phyloP scores from a whole-genome alignment of 2,888 invertebrate species.

The Idaea biselata region DNA sequence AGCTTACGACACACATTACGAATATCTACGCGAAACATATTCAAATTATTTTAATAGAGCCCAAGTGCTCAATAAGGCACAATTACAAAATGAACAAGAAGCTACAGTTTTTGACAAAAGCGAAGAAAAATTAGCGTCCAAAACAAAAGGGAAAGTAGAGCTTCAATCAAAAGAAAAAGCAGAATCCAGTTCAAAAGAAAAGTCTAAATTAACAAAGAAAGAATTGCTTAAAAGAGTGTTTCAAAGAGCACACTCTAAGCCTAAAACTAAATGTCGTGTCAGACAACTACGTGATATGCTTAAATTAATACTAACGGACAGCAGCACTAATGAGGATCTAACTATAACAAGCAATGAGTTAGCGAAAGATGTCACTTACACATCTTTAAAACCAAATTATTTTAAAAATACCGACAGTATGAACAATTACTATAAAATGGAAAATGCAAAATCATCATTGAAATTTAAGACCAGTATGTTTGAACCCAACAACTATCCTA shows the following conservation, averaged over 20 bases:
- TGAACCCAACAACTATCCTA: constrained; percentile 31
- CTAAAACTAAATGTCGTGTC: constrained; percentile 42
- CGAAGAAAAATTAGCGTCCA: not conserved
- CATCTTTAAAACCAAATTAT: constrained; percentile 44
- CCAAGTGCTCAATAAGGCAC: not conserved
- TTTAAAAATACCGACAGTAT: constrained; percentile 49
- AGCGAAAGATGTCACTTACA: constrained; percentile 42
- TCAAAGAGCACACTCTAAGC: constrained; percentile 41
- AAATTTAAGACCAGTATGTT: constrained; percentile 21
- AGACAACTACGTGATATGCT: constrained; percentile 46
- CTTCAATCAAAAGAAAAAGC: not conserved
- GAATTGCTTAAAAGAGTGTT: constrained; percentile 50
- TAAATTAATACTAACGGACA: constrained; percentile 53
- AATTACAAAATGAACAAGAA: no score
- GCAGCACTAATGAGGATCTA: constrained; percentile 43
- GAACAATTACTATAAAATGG: constrained; percentile 45
- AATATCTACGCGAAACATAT: constrained; percentile 19
- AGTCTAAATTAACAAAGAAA: constrained; percentile 48
- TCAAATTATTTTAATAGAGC: constrained; percentile 19
- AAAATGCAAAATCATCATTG: constrained; percentile 31
- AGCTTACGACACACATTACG: constrained; percentile 15
- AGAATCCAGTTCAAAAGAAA: constrained; percentile 26
- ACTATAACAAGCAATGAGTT: constrained; percentile 36
- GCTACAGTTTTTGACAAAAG: not conserved
- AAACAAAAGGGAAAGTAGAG: not conserved